Conservation (phyloP, 2,113 vertebrate genomes). For the Stegostoma tigrinum region DNA sequence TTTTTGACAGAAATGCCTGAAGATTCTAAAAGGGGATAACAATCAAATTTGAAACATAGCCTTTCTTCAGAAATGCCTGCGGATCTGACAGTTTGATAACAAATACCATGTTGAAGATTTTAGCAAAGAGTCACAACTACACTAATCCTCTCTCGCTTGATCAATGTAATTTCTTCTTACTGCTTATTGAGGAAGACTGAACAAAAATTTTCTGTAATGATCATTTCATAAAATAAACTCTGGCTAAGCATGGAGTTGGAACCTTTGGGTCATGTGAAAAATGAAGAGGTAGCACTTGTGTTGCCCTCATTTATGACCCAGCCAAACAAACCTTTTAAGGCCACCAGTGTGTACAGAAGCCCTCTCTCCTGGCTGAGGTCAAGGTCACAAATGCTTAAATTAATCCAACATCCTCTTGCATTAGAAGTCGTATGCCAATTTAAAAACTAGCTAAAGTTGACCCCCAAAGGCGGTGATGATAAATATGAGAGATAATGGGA, state of each 20-base stretch:
- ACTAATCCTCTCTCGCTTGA: not conserved
- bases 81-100: conserved; percentile 21
- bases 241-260: not conserved
- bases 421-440: not conserved
- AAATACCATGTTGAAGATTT: conserved; percentile 5
- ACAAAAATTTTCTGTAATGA: not conserved
- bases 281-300: not conserved
- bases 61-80: conserved; percentile 5
- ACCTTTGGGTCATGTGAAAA: not conserved
- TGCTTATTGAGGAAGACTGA: not conserved
- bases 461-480: not conserved
- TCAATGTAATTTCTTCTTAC: conserved; percentile 5
- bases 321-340: not conserved
- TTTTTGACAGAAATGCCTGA: conserved; percentile 19
- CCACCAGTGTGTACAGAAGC: not conserved
- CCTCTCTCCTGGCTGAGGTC: not conserved
- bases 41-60: conserved; percentile 10
- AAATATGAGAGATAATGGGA: too few species aligned
- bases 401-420: conserved; percentile 17
- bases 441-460: not conserved
- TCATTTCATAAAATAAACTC: not conserved
- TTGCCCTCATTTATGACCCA: too few species aligned
- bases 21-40: not conserved
- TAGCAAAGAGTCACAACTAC: not conserved
- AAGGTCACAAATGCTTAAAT: not conserved